A percentile compares a stretch with the other conserved stretches of the same genome.
These are phyloP conservation scores for Rhabdophis nuchalis DNA, from an alignment of 2,797 vertebrate species.

Conservation along the genomic window DNA sequence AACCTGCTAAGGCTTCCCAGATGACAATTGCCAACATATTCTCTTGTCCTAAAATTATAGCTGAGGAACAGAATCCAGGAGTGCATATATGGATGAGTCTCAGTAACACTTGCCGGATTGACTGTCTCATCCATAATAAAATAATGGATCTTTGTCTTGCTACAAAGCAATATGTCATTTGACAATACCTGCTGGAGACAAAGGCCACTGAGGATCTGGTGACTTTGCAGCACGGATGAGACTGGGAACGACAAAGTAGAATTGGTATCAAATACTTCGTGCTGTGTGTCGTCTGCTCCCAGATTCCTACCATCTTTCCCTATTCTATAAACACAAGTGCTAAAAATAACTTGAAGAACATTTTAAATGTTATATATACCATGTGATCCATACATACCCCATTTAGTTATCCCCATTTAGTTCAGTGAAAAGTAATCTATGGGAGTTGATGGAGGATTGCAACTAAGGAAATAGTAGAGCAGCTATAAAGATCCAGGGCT, in stretches of 20 bases:
- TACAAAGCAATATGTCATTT: background rate
- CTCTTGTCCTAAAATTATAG: background rate
- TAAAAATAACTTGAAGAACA: background rate
- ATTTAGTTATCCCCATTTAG: background rate
- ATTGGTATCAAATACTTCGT: background rate
- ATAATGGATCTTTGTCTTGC: background rate
- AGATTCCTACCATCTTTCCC: background rate
- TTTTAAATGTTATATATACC: background rate
- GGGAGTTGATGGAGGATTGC: background rate
- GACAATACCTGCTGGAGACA: background rate
- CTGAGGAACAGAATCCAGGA: background rate
- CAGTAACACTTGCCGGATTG: background rate
- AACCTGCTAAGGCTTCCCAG: background rate
- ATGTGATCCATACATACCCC: background rate
- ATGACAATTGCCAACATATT: background rate
- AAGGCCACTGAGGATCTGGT: background rate
- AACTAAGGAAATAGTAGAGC: background rate
- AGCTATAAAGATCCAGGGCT: background rate
- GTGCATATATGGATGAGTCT: background rate
- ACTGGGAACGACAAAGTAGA: background rate
- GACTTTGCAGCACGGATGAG: background rate
- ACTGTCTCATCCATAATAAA: background rate
- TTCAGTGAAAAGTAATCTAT: background rate
- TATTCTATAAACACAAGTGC: background rate
- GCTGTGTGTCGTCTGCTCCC: background rate